Conservation (phyloP, 2,797 vertebrate species). For the Pyrocephalus nanus region DNA sequence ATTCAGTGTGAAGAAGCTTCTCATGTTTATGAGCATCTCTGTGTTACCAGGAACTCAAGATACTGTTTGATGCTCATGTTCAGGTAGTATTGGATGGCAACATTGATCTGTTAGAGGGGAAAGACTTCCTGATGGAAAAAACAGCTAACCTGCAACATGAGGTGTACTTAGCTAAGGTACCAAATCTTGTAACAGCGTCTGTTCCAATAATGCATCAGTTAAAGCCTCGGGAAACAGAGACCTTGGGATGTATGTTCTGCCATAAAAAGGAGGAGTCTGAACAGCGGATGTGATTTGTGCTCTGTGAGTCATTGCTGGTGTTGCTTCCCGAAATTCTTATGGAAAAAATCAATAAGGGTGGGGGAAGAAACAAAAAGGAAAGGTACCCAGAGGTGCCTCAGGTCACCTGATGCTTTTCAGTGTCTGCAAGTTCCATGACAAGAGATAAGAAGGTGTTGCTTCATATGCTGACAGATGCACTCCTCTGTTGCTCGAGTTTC, state of each 20-base stretch:
- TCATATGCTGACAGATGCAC: not conserved
- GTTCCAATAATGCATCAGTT: not conserved
- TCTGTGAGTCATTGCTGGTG: not conserved
- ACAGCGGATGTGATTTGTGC: not conserved
- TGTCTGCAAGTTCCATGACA: not conserved
- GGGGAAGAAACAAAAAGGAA: not conserved
- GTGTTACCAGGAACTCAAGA: not conserved
- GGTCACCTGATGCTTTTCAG: not conserved
- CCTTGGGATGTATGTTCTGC: not conserved
- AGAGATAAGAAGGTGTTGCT: not conserved
- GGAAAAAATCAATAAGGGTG: not conserved
- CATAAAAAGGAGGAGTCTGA: not conserved
- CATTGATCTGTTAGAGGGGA: not conserved
- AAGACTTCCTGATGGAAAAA: not conserved
- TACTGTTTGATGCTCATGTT: not conserved
- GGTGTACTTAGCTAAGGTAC: not conserved
- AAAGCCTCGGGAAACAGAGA: not conserved
- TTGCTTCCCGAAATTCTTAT: not conserved
- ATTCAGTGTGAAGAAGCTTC: not conserved
- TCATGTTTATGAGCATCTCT: not conserved
- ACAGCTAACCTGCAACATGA: not conserved
- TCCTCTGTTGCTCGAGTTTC: not conserved
- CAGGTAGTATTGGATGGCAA: not conserved
- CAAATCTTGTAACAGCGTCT: not conserved
- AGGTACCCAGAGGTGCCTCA: not conserved